phyloP scores from a whole-genome alignment of 2,113 vertebrate species.

The Ageneiosus marmoratus region DNA sequence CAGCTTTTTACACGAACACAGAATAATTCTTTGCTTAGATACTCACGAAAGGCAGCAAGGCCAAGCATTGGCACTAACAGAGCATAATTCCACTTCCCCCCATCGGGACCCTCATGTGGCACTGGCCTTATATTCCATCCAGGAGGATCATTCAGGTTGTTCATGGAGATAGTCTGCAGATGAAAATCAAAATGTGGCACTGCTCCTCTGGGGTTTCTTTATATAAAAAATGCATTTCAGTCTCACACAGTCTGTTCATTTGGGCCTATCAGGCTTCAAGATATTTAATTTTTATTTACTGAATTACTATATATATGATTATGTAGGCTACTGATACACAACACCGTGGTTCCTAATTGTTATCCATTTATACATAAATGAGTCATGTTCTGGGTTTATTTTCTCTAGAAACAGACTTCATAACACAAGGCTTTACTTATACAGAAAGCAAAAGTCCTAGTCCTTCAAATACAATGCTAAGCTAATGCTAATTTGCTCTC shows the following conservation, averaged over 20 bases:
- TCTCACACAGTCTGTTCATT: background rate
- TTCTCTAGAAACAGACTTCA: background rate
- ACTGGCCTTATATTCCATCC: conserved; percentile 91
- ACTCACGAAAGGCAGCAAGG: conserved; percentile 95
- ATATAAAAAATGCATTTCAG: background rate
- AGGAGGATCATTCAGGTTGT: conserved; percentile 93
- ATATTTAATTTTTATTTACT: background rate
- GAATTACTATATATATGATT: background rate
- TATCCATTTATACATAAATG: background rate
- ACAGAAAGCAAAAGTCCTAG: background rate
- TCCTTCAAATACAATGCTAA: background rate
- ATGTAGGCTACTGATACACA: background rate
- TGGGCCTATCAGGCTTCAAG: background rate
- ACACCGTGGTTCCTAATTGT: background rate
- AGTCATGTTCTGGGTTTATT: background rate
- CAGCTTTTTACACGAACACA: background rate
- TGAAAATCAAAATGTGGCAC: background rate
- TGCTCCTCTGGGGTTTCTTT: background rate
- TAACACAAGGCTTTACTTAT: background rate
- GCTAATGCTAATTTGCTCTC: background rate
- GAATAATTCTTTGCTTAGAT: background rate
- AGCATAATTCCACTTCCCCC: conserved; percentile 91
- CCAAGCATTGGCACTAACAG: conserved; percentile 92
- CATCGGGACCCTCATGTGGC: conserved; percentile 74
- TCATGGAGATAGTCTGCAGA: conserved; percentile 78